These are phyloP conservation scores for Mesitornis unicolor DNA, from an alignment of 2,113 vertebrate genomes.

Conservation along the genomic window DNA sequence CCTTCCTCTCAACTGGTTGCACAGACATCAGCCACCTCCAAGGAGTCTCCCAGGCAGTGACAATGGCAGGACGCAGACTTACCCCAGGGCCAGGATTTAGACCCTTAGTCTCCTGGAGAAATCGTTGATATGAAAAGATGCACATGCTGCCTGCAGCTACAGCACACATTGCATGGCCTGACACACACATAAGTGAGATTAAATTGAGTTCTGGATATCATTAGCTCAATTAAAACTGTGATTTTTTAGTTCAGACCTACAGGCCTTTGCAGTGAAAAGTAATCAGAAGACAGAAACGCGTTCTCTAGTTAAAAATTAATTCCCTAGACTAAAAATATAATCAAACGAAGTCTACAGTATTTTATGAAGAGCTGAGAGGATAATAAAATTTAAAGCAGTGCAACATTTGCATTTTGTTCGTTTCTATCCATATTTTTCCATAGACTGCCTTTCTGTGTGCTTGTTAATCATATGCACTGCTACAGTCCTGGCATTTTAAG, in stretches of 20 bases:
- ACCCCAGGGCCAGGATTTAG: neutral
- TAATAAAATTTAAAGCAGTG: conserved; percentile 59
- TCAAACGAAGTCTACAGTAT: conserved; percentile 51
- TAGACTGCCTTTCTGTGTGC: conserved; percentile 20
- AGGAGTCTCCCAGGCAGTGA: neutral
- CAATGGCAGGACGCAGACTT: neutral
- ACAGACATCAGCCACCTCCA: neutral
- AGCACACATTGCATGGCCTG: neutral
- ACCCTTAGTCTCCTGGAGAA: neutral
- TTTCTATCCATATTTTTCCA: conserved; percentile 49
- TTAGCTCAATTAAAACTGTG: conserved; percentile 58
- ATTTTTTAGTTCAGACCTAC: conserved; percentile 59
- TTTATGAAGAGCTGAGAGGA: conserved; percentile 66
- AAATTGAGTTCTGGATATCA: conserved; percentile 59
- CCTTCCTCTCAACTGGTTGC: neutral
- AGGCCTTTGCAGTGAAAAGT: conserved; percentile 37
- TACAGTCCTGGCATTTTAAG: conserved; percentile 64
- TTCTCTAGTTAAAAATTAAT: conserved; percentile 66
- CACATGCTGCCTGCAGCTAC: neutral
- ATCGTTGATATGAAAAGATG: neutral
- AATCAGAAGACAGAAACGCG: conserved; percentile 48
- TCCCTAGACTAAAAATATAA: conserved; percentile 66
- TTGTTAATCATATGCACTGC: conserved; percentile 55
- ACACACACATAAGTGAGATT: conserved; percentile 42
- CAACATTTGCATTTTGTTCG: conserved; percentile 57